Evolutionary conservation across 2,797 vertebrate species (phyloP), one percentile per base, ranked within the genome.

Genomic region (Takifugu ocellatus): DNA sequence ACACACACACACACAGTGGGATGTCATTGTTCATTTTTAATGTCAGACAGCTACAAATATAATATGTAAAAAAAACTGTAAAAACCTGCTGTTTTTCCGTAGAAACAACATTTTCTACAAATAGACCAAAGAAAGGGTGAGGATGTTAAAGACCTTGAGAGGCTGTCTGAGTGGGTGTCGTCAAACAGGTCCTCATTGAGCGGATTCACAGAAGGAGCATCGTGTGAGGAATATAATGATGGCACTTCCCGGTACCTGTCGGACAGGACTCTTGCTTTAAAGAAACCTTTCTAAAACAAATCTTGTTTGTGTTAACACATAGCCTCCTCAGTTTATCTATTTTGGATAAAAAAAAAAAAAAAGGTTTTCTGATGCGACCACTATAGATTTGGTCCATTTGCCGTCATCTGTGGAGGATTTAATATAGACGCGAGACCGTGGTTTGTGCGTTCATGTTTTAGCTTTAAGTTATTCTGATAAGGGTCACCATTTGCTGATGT

Each of bases 131-230:
- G 33, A 49, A 6, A 52, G 24, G 17, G 44, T 26, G 21, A 25
- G 7, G 36, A 45, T 27, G 26, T 65, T 15, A 49, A 26, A 43
- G 24, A 39, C 45, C 27, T 53, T 27, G 12, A 6, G 21, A 25
- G 17, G 15, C 55, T n/a, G 54, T 61, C 50, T 59, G 55, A 53
- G 49, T 52, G 48, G 46, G 6, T 39, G 46, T 48, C 24, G 15
- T 58, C n/a, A 49, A 61, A 58, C 11, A 54, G 2, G 1, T 47
- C 14, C 48, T 31, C 24, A n/a, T 36, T 36, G 49, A 54, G 54
- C 52, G 33, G 33, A 33, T 33, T 33, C 33, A 33, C 33, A 33
- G 11, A 11, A 56, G 51, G 2, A 26, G 5, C 42, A 46, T 57
- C 47, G 10, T 51, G 8, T 39, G 27, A 42, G 17, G 15, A 39